phyloP scores from a whole-genome alignment of 2,888 invertebrate species.

The Catocala fraxini region DNA sequence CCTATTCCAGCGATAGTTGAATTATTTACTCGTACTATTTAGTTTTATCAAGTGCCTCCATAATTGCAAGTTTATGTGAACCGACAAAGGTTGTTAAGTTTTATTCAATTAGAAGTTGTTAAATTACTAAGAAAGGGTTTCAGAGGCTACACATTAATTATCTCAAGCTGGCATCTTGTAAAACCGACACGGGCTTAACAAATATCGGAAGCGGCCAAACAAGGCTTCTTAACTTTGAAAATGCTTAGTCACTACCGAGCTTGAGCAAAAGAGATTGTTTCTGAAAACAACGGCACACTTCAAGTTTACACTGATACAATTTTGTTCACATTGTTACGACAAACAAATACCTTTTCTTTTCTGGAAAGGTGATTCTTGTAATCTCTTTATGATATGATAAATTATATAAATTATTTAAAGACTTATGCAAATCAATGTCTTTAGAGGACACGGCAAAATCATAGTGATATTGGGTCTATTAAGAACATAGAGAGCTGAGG shows the following conservation, averaged over 20 bases:
- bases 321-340: constrained; percentile 26
- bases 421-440: too few species aligned
- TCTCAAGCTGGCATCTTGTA: constrained; percentile 75
- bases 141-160: constrained; percentile 79
- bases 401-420: too few species aligned
- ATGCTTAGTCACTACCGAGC: constrained; percentile 72
- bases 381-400: too few species aligned
- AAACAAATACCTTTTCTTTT: constrained; percentile 11
- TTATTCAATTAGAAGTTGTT: constrained; percentile 72
- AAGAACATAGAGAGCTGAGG: constrained; percentile 43
- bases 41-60: constrained; percentile 4
- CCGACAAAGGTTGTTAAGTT: constrained; percentile 49
- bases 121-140: constrained; percentile 63
- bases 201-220: constrained; percentile 79
- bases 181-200: constrained; percentile 80
- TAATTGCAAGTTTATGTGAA: constrained; percentile 21
- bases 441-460: constrained; percentile 8
- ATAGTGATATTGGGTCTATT: constrained; percentile 36
- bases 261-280: constrained; percentile 76
- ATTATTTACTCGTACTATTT: constrained; percentile 18
- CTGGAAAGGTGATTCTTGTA: too few species aligned
- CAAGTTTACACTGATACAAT: constrained; percentile 45
- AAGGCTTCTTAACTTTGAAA: constrained; percentile 76
- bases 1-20: constrained; percentile 6
- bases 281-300: constrained; percentile 56